phyloP scores from a whole-genome alignment of 2,797 vertebrate genomes.

The Spea hammondii region DNA sequence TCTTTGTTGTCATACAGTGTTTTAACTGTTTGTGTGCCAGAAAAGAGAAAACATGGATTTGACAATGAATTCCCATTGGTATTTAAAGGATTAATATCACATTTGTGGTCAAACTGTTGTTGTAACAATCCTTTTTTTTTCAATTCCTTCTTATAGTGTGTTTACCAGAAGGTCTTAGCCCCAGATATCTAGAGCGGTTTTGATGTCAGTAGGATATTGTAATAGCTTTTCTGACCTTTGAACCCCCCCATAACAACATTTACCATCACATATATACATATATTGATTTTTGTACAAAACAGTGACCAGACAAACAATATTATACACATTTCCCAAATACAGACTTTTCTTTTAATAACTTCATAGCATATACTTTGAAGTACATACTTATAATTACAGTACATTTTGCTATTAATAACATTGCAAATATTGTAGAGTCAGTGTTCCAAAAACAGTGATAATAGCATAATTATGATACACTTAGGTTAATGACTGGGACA shows the following conservation, averaged over 20 bases:
- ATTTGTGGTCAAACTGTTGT: slow-evolving; percentile 7
- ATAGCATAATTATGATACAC: too few species aligned
- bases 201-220: slow-evolving; percentile 32
- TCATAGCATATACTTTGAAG: neutral
- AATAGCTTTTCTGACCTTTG: slow-evolving; percentile 50
- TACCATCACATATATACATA: slow-evolving; percentile 33
- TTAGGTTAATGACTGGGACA: too few species aligned
- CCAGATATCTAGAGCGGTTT: slow-evolving; percentile 36
- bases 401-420: too few species aligned
- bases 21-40: neutral
- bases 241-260: slow-evolving; percentile 47
- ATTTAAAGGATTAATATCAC: neutral
- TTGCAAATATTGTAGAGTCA: too few species aligned
- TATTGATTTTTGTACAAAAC: slow-evolving; percentile 45
- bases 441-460: too few species aligned
- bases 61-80: neutral
- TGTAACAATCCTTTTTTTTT: slow-evolving; percentile 20
- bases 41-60: neutral
- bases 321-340: slow-evolving; percentile 13
- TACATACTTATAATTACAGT: too few species aligned
- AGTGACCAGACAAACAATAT: slow-evolving; percentile 5
- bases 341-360: slow-evolving; percentile 13
- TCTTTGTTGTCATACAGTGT: neutral
- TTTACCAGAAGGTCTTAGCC: slow-evolving; percentile 32
- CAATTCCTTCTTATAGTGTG: slow-evolving; percentile 4